Evolutionary conservation across 1,140 invertebrate genomes (phyloP).

Genomic region (Ceratoteleas bidentatus): DNA sequence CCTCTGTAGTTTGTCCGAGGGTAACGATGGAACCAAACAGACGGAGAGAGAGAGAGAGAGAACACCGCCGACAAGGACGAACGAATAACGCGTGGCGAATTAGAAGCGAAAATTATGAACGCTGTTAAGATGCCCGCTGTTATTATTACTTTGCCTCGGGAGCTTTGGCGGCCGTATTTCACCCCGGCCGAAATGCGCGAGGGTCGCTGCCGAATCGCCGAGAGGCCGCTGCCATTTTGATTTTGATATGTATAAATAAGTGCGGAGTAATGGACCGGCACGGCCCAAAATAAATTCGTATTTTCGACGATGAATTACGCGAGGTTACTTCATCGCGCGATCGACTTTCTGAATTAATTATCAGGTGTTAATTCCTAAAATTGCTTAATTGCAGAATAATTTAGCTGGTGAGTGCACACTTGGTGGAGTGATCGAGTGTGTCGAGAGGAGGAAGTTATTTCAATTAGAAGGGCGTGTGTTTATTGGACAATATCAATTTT

Average conservation of each 20-base stretch:
- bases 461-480: too few species aligned
- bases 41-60: constrained; percentile 15
- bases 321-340: constrained; percentile 23
- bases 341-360: constrained; percentile 38
- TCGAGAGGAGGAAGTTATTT: too few species aligned
- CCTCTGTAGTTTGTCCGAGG: constrained; percentile 71
- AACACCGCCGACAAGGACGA: constrained; percentile 22
- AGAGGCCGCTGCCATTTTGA: background rate
- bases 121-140: constrained; percentile 36
- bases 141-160: constrained; percentile 52
- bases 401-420: constrained; percentile 17
- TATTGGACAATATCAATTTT: too few species aligned
- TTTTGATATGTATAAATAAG: constrained; percentile 44
- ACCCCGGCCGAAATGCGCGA: background rate
- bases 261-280: constrained; percentile 27
- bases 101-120: constrained; percentile 55
- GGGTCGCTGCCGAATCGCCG: too few species aligned
- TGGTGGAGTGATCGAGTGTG: background rate
- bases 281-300: constrained; percentile 28
- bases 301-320: constrained; percentile 22
- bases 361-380: constrained; percentile 34
- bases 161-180: constrained; percentile 37
- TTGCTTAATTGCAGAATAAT: constrained; percentile 33
- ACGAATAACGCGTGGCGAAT: constrained; percentile 56
- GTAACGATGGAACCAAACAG: constrained; percentile 52